Conservation (phyloP, 2,888 invertebrate genomes). For the Clistopyga incitator region DNA sequence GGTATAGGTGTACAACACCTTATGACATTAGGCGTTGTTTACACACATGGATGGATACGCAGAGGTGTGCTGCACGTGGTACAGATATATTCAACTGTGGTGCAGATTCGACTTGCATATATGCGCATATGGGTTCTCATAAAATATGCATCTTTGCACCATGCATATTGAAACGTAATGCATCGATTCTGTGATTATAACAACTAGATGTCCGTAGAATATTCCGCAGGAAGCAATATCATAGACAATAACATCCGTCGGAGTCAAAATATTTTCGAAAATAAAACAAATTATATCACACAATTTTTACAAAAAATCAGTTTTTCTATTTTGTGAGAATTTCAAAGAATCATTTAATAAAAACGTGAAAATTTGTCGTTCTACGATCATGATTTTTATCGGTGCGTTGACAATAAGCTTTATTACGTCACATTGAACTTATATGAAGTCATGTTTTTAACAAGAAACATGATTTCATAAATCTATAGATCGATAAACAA, state of each 20-base stretch:
- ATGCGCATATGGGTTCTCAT: neutral
- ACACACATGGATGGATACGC: neutral
- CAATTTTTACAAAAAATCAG: neutral
- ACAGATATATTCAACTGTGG: slow-evolving; percentile 36
- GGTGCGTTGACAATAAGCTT: neutral
- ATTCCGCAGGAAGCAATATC: neutral
- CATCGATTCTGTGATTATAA: slow-evolving; percentile 30
- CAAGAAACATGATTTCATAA: too few species aligned
- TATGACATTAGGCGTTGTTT: slow-evolving; percentile 6
- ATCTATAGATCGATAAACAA: neutral
- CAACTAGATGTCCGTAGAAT: neutral
- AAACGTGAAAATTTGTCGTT: neutral
- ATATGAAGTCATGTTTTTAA: neutral
- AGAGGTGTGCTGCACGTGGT: neutral
- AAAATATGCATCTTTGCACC: slow-evolving; percentile 15
- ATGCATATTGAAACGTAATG: slow-evolving; percentile 44
- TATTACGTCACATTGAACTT: neutral
- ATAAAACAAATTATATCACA: neutral
- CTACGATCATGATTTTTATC: neutral
- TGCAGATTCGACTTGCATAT: slow-evolving; percentile 23
- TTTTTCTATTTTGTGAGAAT: neutral
- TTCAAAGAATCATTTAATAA: too few species aligned
- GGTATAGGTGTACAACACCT: neutral
- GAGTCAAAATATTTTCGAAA: neutral
- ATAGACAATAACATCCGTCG: neutral